Percentiles rank a stretch among this genome's conserved stretches.
Conservation (phyloP, 2,113 vertebrate species). For the Grammomys dolichurus region DNA sequence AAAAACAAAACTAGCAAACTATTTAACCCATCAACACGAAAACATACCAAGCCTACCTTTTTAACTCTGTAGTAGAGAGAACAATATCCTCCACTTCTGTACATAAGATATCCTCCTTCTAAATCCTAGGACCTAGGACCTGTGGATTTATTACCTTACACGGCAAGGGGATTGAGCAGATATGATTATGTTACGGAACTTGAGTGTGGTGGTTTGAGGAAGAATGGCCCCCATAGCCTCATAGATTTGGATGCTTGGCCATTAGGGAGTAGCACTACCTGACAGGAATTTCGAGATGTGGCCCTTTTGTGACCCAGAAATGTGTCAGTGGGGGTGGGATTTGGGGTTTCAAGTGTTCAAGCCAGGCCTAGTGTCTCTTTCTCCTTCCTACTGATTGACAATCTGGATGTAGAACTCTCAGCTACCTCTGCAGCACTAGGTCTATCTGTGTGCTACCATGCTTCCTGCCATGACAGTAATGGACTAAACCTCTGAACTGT, state of each 20-base stretch:
- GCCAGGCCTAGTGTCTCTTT: background rate
- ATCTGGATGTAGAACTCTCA: background rate
- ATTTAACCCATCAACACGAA: slow-evolving; percentile 18
- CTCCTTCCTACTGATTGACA: background rate
- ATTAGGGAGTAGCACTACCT: background rate
- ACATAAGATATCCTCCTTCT: background rate
- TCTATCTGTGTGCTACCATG: background rate
- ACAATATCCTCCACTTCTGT: background rate
- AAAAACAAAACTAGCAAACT: background rate
- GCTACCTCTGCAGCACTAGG: background rate
- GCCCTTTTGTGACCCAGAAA: background rate
- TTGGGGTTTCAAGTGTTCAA: background rate
- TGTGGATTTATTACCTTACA: background rate
- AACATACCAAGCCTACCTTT: background rate
- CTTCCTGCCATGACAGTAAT: background rate
- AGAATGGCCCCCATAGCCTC: background rate
- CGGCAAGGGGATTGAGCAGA: background rate
- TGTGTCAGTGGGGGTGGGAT: background rate
- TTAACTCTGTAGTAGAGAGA: background rate
- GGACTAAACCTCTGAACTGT: background rate
- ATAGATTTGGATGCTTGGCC: background rate
- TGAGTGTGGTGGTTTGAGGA: background rate
- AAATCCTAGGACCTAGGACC: background rate
- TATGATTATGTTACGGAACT: background rate
- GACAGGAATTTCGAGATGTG: background rate